Conservation (phyloP, 2,113 vertebrate species). For the Corapipo altera region DNA sequence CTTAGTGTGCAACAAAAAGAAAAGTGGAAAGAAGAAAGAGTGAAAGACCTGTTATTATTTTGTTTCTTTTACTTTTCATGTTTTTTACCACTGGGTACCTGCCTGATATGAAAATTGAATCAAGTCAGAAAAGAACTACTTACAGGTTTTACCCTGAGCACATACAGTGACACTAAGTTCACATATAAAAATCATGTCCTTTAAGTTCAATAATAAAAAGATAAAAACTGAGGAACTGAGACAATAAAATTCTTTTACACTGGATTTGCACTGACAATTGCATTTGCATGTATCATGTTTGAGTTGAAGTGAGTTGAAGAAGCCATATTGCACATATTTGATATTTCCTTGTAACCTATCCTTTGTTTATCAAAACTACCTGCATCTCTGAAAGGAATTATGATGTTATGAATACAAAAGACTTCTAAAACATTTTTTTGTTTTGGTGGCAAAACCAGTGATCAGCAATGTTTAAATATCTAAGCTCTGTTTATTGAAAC, state of each 20-base stretch:
- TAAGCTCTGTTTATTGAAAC: neutral
- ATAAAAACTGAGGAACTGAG: neutral
- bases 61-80: neutral
- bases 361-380: neutral
- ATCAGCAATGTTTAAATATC: neutral
- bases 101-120: neutral
- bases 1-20: neutral
- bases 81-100: neutral
- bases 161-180: neutral
- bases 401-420: neutral
- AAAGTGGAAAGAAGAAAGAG: neutral
- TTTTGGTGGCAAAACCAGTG: neutral
- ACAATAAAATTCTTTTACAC: neutral
- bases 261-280: neutral
- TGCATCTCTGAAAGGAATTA: neutral
- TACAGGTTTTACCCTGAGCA: neutral
- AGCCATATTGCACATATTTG: neutral
- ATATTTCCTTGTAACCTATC: neutral
- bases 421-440: neutral
- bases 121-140: neutral
- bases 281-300: neutral
- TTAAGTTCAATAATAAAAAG: neutral
- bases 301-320: neutral
- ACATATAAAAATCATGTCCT: neutral
- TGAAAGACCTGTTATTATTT: neutral